phyloP scores from a whole-genome alignment of 1,140 invertebrate genomes.

The Calosoma granatense region DNA sequence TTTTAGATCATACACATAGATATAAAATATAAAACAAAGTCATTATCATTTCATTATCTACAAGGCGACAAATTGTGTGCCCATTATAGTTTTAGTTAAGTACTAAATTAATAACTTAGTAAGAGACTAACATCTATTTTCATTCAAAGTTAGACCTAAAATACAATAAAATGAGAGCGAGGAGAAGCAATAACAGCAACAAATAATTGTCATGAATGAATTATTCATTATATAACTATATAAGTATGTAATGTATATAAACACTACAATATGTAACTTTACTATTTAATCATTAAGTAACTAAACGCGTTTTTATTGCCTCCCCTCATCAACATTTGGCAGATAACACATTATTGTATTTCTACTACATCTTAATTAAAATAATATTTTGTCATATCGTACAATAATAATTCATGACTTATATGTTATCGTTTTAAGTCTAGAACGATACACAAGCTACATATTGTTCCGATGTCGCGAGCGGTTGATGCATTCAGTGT shows the following conservation, averaged over 20 bases:
- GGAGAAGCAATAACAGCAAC: slow-evolving; percentile 25
- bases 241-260: slow-evolving; percentile 10
- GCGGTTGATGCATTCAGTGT: no score
- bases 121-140: slow-evolving; percentile 11
- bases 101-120: slow-evolving; percentile 6
- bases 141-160: slow-evolving; percentile 29
- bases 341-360: slow-evolving; percentile 26
- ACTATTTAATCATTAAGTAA: slow-evolving; percentile 17
- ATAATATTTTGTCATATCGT: not conserved
- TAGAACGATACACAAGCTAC: no score
- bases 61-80: not conserved
- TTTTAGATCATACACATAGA: slow-evolving; percentile 22
- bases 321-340: slow-evolving; percentile 27
- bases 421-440: not conserved
- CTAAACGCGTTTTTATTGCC: slow-evolving; percentile 20
- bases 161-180: slow-evolving; percentile 27
- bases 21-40: slow-evolving; percentile 26
- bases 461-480: not conserved
- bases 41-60: not conserved
- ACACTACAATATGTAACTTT: no score
- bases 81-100: not conserved
- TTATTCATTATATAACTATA: not conserved
- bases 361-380: slow-evolving; percentile 14
- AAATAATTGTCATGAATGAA: slow-evolving; percentile 16
- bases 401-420: not conserved